Conservation (phyloP, 2,113 vertebrate species). For the Pygoscelis antarcticus region DNA sequence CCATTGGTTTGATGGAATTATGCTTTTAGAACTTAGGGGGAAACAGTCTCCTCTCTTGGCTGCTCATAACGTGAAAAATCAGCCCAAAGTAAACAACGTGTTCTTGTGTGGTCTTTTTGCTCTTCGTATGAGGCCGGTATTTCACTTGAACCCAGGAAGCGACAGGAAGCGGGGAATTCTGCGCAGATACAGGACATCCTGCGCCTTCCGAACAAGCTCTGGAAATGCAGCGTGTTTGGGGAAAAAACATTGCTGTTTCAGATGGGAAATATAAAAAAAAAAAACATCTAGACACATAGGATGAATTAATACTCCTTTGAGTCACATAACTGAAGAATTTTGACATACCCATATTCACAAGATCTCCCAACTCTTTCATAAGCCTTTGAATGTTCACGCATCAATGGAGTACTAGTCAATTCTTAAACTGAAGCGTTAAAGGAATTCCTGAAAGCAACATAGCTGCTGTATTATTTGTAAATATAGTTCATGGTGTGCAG, state of each 20-base stretch:
- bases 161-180: neutral
- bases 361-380: neutral
- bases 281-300: neutral
- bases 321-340: neutral
- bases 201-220: neutral
- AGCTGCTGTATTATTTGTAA: neutral
- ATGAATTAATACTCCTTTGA: neutral
- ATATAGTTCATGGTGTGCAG: neutral
- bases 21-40: neutral
- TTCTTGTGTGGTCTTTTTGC: conserved; percentile 49
- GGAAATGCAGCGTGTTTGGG: neutral
- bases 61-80: conserved; percentile 3
- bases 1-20: neutral
- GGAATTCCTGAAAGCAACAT: neutral
- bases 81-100: conserved; percentile 53
- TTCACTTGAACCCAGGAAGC: neutral
- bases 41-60: conserved; percentile 13
- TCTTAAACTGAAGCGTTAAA: neutral
- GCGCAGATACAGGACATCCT: neutral
- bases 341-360: neutral
- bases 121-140: neutral
- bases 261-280: neutral
- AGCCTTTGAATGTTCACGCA: accelerated
- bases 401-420: neutral
- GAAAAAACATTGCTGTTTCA: neutral